These are phyloP conservation scores for Helicolenus hilgendorfi DNA, from an alignment of 2,797 vertebrate species.

Conservation along the genomic window DNA sequence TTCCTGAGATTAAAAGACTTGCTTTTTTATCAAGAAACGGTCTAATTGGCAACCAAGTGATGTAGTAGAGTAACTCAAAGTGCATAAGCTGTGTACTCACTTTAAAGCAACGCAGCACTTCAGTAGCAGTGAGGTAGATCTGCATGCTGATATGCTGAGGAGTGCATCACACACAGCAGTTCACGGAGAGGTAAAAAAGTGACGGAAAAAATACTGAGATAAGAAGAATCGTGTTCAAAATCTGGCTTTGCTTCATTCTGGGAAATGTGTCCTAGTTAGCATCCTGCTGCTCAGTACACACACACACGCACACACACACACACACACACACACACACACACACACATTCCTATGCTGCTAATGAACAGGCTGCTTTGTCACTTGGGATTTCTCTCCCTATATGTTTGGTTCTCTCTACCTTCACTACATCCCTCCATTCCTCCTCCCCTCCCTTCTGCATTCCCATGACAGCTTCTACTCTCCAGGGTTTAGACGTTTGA, in stretches of 20 bases:
- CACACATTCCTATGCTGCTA: slow-evolving; percentile 50
- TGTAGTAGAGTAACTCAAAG: slow-evolving; percentile 32
- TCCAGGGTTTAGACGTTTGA: slow-evolving; percentile 58
- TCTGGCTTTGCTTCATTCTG: slow-evolving; percentile 65
- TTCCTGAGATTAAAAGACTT: slow-evolving; percentile 15
- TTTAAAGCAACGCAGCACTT: slow-evolving; percentile 45
- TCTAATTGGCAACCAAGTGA: slow-evolving; percentile 55
- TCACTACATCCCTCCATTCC: slow-evolving; percentile 29
- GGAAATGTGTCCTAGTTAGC: slow-evolving; percentile 78
- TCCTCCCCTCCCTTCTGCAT: slow-evolving; percentile 7
- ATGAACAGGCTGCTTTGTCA: slow-evolving; percentile 76
- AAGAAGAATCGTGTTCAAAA: slow-evolving; percentile 51
- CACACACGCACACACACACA: slow-evolving; percentile 26
- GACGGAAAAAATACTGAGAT: slow-evolving; percentile 57
- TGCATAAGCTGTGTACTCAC: slow-evolving; percentile 34
- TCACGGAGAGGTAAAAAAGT: slow-evolving; percentile 57
- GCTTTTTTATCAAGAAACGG: neutral
- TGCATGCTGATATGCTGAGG: slow-evolving; percentile 58
- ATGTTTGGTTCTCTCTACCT: slow-evolving; percentile 45
- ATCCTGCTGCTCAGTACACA: slow-evolving; percentile 57
- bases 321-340: slow-evolving; percentile 20
- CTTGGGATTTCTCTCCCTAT: slow-evolving; percentile 67
- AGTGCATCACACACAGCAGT: slow-evolving; percentile 51
- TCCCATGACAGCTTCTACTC: slow-evolving; percentile 61
- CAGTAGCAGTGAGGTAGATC: slow-evolving; percentile 38